These are phyloP conservation scores for Spilosoma lubricipeda DNA, from an alignment of 2,888 invertebrate genomes.

Conservation along the genomic window DNA sequence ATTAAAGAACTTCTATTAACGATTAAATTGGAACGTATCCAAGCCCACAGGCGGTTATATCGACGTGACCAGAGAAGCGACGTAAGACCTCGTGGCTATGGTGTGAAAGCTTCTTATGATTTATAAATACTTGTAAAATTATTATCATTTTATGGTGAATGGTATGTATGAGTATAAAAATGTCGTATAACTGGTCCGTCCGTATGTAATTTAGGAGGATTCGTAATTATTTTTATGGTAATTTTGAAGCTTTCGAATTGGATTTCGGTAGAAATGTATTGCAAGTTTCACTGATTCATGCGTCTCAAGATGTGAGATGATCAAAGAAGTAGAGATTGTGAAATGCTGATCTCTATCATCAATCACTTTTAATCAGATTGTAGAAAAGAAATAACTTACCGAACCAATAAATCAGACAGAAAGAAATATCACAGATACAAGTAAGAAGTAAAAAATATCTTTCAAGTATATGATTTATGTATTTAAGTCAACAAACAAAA, in stretches of 20 bases:
- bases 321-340: not conserved
- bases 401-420: not conserved
- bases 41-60: conserved; percentile 13
- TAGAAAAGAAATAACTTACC: not conserved
- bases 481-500: no score
- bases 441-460: no score
- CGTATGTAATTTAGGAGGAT: not conserved
- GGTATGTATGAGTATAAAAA: conserved; percentile 8
- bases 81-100: conserved; percentile 10
- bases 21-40: conserved; percentile 11
- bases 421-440: not conserved
- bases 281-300: not conserved
- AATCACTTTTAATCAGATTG: not conserved
- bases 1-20: conserved; percentile 14
- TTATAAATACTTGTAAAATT: conserved; percentile 36
- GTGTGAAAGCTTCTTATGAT: conserved; percentile 28
- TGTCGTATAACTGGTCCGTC: conserved; percentile 6
- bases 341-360: not conserved
- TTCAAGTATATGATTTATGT: no score
- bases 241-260: conserved; percentile 1
- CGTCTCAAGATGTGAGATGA: not conserved
- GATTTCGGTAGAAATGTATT: conserved; percentile 1
- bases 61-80: conserved; percentile 8
- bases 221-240: conserved; percentile 8
- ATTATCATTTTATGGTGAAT: conserved; percentile 37